Percentiles rank a stretch among this genome's conserved stretches.
phyloP scores from a whole-genome alignment of 2,888 invertebrate genomes.

The Pachliopta kotzebuea region DNA sequence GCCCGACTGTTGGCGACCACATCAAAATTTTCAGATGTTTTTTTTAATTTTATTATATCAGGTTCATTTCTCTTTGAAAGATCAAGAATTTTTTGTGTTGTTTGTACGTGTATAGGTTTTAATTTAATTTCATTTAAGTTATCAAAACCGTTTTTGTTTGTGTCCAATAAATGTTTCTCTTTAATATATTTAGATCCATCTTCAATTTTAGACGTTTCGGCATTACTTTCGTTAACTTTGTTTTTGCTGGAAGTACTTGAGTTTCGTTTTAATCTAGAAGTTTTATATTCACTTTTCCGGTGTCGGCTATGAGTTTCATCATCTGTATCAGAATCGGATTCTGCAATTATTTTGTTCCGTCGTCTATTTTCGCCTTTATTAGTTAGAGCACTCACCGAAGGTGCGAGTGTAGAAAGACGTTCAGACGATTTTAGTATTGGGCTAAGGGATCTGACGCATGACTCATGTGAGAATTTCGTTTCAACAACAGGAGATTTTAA shows the following conservation, averaged over 20 bases:
- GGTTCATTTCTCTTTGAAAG: constrained; percentile 39
- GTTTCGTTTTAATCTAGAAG: constrained; percentile 69
- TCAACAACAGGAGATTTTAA: constrained; percentile 86
- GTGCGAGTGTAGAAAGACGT: constrained; percentile 78
- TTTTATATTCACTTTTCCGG: constrained; percentile 71
- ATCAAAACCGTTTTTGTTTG: constrained; percentile 59
- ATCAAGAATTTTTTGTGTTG: constrained; percentile 32
- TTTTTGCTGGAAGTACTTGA: constrained; percentile 63
- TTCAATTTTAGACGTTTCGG: constrained; percentile 56
- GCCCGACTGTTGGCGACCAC: constrained; percentile 25
- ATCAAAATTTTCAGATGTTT: constrained; percentile 32
- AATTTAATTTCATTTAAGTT: constrained; percentile 38
- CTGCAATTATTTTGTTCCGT: constrained; percentile 69
- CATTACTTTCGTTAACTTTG: constrained; percentile 56
- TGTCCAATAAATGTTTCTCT: constrained; percentile 63
- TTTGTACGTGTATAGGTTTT: constrained; percentile 9
- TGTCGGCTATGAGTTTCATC: constrained; percentile 66
- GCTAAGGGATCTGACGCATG: constrained; percentile 73
- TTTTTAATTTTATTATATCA: constrained; percentile 40
- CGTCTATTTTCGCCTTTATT: constrained; percentile 76
- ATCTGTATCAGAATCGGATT: constrained; percentile 68
- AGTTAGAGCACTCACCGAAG: constrained; percentile 74
- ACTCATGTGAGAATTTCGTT: constrained; percentile 84
- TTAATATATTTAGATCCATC: constrained; percentile 58
- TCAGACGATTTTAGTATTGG: constrained; percentile 72